Base-by-base conservation (phyloP, 2,797 vertebrate genomes). In the Channallabes apus region DNA sequence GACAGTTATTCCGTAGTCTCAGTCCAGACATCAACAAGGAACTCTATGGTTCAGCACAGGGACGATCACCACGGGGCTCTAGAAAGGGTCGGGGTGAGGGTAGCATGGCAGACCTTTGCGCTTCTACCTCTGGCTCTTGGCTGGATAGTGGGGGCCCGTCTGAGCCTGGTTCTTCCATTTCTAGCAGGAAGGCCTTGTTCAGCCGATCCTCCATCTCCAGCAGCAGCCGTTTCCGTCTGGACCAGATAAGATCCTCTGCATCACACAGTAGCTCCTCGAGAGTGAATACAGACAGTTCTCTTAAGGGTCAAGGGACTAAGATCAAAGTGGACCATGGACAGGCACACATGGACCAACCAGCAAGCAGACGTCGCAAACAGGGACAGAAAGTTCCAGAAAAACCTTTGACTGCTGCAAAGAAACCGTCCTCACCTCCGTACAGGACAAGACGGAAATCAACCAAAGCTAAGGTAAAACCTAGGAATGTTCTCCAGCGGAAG, bases 1-100 rank as follows among this genome's bases (percentile, higher is more conserved):
- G 96, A 18, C 94, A 96, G 88, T 93, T 96, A 80, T 97, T 96
- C 84, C 93, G 93, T 35, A 97, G 94, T 89, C 95, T 96, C 68
- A 96, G 94, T 86, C 93, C 93, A 1, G 96, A 96, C 88, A 92
- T 94, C 75, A 97, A 97, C 87, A 89, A 87, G 0, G 93, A 93
- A 89, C 89, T 92, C 78, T 80, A 56, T 4, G 76, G 79, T 69
- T 83, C 88, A 0, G 91, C 89, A 61, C 89, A 90, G 46, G 91
- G 90, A 35, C 91, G 82, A 68, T 93, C 93, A 79, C 68, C 89
- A 5, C 65, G 85, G 80, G 79, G 88, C 0, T 0, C 90, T 86
- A 7, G 92, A 17, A 95, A 90, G 54, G 85, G 93, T 58, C 86
- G 76, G 77, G 86, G 84, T 82, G 90, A 93, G 64, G 86, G 89